Conservation (phyloP, 2,888 invertebrate species). For the Heliconius erato region DNA sequence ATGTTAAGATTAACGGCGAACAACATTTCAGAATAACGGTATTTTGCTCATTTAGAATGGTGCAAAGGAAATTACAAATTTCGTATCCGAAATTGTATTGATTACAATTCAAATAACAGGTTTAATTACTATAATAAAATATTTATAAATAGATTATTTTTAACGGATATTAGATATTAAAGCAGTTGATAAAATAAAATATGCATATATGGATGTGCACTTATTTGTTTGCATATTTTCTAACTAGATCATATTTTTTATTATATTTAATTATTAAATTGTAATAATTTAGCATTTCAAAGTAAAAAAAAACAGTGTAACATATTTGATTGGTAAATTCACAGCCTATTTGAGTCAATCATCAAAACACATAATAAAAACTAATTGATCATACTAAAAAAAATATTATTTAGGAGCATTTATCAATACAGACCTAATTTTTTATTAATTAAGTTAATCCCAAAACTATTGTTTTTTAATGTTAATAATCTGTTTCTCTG, state of each 20-base stretch:
- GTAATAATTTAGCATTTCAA: no score
- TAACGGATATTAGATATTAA: constrained; percentile 19
- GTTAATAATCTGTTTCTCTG: no score
- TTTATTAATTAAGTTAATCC: no score
- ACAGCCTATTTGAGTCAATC: neutral
- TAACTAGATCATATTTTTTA: neutral
- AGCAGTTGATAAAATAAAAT: neutral
- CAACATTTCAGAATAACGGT: constrained; percentile 3
- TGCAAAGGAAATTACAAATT: constrained; percentile 19
- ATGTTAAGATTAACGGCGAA: neutral
- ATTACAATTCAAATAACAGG: constrained; percentile 6
- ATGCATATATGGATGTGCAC: neutral
- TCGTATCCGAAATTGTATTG: constrained; percentile 10
- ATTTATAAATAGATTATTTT: neutral
- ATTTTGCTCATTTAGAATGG: neutral
- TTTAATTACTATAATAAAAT: neutral
- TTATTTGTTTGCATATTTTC: neutral
- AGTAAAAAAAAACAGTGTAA: neutral
- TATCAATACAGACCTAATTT: no score
- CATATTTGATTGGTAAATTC: neutral
- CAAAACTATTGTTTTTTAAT: no score
- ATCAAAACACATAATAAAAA: neutral
- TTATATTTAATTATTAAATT: neutral
- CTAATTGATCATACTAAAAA: no score
- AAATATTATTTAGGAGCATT: no score